Evolutionary conservation across 30 jellyfish, hydroid and myxozoan genomes (phyloP).

Genomic region (Hydractinia echinata): DNA sequence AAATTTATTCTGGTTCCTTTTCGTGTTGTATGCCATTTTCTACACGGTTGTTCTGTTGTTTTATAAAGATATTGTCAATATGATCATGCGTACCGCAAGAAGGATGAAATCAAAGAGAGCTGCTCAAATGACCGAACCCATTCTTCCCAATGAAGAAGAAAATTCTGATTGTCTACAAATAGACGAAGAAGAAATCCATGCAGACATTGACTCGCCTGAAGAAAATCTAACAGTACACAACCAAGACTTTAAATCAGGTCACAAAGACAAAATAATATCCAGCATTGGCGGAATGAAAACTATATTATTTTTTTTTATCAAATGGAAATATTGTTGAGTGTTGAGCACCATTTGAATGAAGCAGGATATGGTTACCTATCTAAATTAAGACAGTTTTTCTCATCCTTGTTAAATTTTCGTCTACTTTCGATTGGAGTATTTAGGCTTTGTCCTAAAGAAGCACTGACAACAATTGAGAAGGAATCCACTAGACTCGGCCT

Average conservation of each 20-base stretch:
- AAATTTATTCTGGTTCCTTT: conserved; percentile 27
- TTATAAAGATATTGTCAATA: not conserved
- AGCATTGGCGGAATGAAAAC: no score
- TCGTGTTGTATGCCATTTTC: not conserved
- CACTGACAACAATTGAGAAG: no score
- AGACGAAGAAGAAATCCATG: not conserved
- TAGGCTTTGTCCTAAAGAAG: no score
- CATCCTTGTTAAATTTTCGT: no score
- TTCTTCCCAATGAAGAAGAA: not conserved
- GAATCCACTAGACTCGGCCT: no score
- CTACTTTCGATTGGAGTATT: no score
- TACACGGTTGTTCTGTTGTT: conserved; percentile 26
- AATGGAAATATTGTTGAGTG: no score
- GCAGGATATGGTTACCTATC: no score
- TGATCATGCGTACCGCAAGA: not conserved
- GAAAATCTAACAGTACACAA: not conserved
- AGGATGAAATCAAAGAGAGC: not conserved
- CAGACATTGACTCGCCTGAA: not conserved
- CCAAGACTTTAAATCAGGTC: not conserved
- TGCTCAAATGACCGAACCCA: not conserved
- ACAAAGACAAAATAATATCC: no score
- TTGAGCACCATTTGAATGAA: no score
- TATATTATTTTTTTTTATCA: no score
- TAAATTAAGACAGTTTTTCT: no score
- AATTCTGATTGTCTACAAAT: not conserved